Evolutionary conservation across 2,113 vertebrate genomes (phyloP).

Genomic region (Syngnathus floridae): DNA sequence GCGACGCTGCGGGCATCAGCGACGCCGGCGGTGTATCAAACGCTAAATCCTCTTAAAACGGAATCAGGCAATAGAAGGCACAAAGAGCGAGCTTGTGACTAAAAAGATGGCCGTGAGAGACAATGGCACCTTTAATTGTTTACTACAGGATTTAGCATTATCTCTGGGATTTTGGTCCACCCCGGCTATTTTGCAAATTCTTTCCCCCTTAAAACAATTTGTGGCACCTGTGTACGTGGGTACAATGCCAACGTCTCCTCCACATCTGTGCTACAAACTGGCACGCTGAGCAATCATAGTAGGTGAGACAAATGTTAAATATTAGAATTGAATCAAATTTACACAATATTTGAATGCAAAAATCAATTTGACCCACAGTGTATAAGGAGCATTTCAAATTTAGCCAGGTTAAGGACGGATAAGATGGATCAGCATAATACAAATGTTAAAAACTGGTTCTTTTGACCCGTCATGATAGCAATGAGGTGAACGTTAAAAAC

Average conservation of each 20-base stretch:
- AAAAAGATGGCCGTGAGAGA: slow-evolving; percentile 32
- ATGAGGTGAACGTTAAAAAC: no score
- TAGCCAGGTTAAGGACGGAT: not conserved
- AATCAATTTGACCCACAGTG: not conserved
- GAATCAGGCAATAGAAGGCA: not conserved
- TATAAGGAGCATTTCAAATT: not conserved
- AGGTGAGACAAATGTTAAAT: not conserved
- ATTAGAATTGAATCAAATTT: not conserved
- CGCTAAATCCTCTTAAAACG: slow-evolving; percentile 32
- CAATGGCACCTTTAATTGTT: slow-evolving; percentile 59
- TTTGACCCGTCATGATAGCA: no score
- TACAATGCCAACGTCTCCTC: slow-evolving; percentile 16
- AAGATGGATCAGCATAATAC: no score
- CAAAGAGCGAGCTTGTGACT: slow-evolving; percentile 16
- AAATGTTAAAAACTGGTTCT: no score
- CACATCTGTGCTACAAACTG: not conserved
- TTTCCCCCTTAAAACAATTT: slow-evolving; percentile 22
- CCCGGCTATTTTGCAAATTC: slow-evolving; percentile 41
- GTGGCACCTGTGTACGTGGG: slow-evolving; percentile 61
- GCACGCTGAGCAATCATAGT: not conserved
- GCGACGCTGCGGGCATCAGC: slow-evolving; percentile 5
- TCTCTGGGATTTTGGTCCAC: slow-evolving; percentile 27
- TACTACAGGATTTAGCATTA: slow-evolving; percentile 57
- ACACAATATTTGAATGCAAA: not conserved
- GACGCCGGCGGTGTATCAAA: slow-evolving; percentile 27